Percentiles rank a stretch among this genome's conserved stretches.
These are phyloP conservation scores for Linyphia triangularis DNA, from an alignment of 2,888 invertebrate species.

Conservation along the genomic window DNA sequence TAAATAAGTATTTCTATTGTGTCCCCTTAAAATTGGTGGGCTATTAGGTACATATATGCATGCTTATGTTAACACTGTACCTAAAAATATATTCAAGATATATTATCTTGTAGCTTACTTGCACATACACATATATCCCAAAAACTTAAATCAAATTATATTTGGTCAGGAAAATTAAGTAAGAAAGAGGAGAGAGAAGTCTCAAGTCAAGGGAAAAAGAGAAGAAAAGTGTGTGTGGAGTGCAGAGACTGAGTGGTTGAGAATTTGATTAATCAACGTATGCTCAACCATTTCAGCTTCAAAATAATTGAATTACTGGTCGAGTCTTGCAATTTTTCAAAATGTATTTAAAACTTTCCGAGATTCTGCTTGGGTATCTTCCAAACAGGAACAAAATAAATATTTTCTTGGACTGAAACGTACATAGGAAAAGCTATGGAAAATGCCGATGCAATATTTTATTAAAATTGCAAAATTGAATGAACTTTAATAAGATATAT, in stretches of 20 bases:
- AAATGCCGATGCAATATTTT: no score
- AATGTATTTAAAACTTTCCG: background rate
- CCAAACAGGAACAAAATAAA: background rate
- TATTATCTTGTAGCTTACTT: no score
- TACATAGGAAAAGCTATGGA: background rate
- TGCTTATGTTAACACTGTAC: no score
- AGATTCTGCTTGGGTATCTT: background rate
- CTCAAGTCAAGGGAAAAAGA: background rate
- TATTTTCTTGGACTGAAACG: background rate
- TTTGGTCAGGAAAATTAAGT: background rate
- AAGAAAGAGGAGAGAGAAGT: background rate
- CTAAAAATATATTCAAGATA: no score
- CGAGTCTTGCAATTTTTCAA: background rate
- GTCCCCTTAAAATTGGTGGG: no score
- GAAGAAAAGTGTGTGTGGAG: background rate
- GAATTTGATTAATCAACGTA: constrained; percentile 37
- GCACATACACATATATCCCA: no score
- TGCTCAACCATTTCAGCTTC: background rate
- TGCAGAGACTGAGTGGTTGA: background rate
- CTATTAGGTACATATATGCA: no score
- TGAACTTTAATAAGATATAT: no score
- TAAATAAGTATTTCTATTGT: no score
- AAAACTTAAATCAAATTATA: background rate
- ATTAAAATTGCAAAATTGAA: no score
- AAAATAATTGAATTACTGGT: background rate